Conservation (phyloP, 2,888 invertebrate species). For the Drosophila subsilvestris region DNA sequence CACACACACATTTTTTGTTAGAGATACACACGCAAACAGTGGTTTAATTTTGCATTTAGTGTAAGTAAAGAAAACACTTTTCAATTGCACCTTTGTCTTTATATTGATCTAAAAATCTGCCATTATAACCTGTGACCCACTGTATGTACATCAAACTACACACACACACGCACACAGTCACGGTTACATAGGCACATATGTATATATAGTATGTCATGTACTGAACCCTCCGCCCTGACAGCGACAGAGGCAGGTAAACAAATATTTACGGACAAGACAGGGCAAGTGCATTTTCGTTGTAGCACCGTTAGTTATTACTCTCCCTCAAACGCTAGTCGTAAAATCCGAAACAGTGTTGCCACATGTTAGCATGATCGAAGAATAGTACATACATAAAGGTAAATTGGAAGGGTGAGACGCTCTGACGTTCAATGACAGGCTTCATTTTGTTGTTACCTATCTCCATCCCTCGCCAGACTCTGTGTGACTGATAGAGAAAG, state of each 20-base stretch:
- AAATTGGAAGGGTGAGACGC: background rate
- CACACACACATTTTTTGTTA: background rate
- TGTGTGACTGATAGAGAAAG: too few relatives aligned
- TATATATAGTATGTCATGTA: constrained; percentile 13
- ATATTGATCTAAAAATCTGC: constrained; percentile 1
- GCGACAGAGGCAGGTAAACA: constrained; percentile 56
- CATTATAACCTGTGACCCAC: constrained; percentile 12
- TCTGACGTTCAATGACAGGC: background rate
- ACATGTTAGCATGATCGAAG: constrained; percentile 12
- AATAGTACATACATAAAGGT: background rate
- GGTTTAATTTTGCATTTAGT: background rate
- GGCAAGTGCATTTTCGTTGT: constrained; percentile 4
- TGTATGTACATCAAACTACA: constrained; percentile 22
- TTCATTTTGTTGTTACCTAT: background rate
- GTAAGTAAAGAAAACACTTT: background rate
- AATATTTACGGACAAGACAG: constrained; percentile 26
- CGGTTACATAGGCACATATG: constrained; percentile 13
- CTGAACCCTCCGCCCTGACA: constrained; percentile 30
- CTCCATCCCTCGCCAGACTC: background rate
- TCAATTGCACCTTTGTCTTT: background rate
- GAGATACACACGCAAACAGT: background rate
- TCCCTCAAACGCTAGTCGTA: background rate
- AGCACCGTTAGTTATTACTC: background rate
- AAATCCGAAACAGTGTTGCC: background rate
- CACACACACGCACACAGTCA: constrained; percentile 30